Base-by-base conservation (phyloP, 2,113 vertebrate genomes). In the Stigmatopora argus region DNA sequence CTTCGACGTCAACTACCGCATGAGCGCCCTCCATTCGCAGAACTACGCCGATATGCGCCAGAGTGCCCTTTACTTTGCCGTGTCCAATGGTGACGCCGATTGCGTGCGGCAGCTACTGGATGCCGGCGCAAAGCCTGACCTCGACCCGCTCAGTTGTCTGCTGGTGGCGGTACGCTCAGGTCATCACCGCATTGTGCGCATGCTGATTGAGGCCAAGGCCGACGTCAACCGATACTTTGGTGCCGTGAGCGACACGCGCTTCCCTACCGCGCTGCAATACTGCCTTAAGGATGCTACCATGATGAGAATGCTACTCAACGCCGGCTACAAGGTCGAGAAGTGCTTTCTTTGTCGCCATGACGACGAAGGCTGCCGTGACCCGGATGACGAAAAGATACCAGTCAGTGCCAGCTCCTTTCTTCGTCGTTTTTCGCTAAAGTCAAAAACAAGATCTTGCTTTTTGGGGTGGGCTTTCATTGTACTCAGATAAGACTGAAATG, bases 191-290 rank as follows among this genome's bases (percentile, higher is more conserved):
- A 90, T 94, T 0, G 92, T 93, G 65, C 82, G 86, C 71, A 64
- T 94, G 75, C 92, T 96, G 4, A 87, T 96, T 5, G 87, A 78
- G 3, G 88, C 89, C 0, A 88, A 89, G 59, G 93, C 94, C 0
- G 88, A 94, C 0, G 93, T 94, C 66, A 97, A 94, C 77, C 93
- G 92, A 70, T 95, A 91, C 75, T 97, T 96, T 66, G 92, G 89
- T 61, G 83, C 84, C 23, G 88, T 96, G 63, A 94, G 87, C 38
- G 91, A 97, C 69, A 94, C 89, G 0, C 87, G 85, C 62, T 96
- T 97, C 55, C 93, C 93, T 74, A 94, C 93, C 0, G 93, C 92
- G 52, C 89, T 95, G 78, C 94, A 95, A 73, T 97, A 96, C 51
- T 92, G 93, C 57, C 81, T 96, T 17, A 93, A 89, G 19, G 93